Evolutionary conservation across 1,140 invertebrate genomes (phyloP), one percentile per base, ranked within the genome.

Genomic region (Zaprionus africanus): DNA sequence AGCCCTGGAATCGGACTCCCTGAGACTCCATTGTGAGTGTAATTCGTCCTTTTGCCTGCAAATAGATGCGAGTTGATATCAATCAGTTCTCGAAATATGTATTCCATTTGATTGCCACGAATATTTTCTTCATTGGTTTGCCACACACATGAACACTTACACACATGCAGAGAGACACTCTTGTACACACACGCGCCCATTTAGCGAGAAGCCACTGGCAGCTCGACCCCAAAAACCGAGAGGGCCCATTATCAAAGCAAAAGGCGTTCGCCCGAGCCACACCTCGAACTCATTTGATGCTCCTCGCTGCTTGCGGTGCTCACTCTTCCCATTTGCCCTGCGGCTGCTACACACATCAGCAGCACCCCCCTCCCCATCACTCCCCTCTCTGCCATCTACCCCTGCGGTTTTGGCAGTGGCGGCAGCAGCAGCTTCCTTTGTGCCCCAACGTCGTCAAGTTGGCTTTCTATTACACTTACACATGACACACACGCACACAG

Each of bases 401-500:
- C 41, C 41, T 83, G 81, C 65, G 82, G 81, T 84, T 79, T 68
- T 51, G 46, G 46, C 46, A 49, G 28, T 31, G 28, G 58, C 34
- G 9, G 34, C 34, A 36, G 70, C 66, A 67, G 79, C 79, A 66
- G 71, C 81, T 83, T 80, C 77, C 73, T 66, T 79, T 79, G 72
- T 76, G 78, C 62, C 67, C 67, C 74, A 58, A 19, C 62, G 38
- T 58, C 84, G 81, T 78, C 84, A 87, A 67, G 74, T 87, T 84
- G 78, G 78, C 84, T 87, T 87, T 87, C 84, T 88, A 87, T 87
- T 87, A 90, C 84, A 84, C 85, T 88, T 90, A 79, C 81, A 79
- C 81, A 84, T 82, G 76, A 71, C 85, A 86, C 80, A 75, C 67
- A 86, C 75, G 78, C 43, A 41, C 70, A 72, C 67, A 58, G 59